Conservation (phyloP, 2,797 vertebrate genomes). For the Acipenser oxyrinchus region DNA sequence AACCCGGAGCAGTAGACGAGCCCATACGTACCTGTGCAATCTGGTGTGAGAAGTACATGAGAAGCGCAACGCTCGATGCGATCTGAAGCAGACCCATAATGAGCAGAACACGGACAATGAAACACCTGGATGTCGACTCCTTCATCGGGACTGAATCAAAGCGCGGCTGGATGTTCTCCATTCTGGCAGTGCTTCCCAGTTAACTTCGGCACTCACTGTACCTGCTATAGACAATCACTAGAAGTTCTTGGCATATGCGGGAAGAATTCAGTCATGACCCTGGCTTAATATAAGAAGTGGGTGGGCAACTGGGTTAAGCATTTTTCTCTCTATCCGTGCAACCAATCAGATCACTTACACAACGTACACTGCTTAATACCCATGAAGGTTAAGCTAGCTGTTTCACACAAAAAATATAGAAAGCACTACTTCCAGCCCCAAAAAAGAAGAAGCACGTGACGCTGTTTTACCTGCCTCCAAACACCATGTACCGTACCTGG, state of each 20-base stretch:
- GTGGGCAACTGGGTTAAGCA: slow-evolving; percentile 38
- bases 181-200: slow-evolving; percentile 55
- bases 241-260: slow-evolving; percentile 40
- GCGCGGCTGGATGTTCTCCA: slow-evolving; percentile 56
- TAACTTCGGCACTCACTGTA: slow-evolving; percentile 59
- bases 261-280: slow-evolving; percentile 35
- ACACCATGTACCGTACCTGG: no score
- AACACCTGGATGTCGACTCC: slow-evolving; percentile 42
- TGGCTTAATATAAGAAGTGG: slow-evolving; percentile 51
- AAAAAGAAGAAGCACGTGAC: no score
- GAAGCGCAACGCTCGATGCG: slow-evolving; percentile 12
- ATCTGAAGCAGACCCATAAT: slow-evolving; percentile 21
- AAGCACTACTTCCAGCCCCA: no score
- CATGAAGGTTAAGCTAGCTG: background rate
- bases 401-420: slow-evolving; percentile 5
- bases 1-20: background rate
- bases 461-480: no score
- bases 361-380: background rate
- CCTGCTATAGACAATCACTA: slow-evolving; percentile 58
- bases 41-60: slow-evolving; percentile 85
- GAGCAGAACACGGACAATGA: slow-evolving; percentile 14
- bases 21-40: slow-evolving; percentile 63
- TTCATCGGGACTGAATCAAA: slow-evolving; percentile 48
- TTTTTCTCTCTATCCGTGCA: slow-evolving; percentile 21
- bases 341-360: slow-evolving; percentile 37